Conservation (phyloP, 2,888 invertebrate species). For the Thereva unica region DNA sequence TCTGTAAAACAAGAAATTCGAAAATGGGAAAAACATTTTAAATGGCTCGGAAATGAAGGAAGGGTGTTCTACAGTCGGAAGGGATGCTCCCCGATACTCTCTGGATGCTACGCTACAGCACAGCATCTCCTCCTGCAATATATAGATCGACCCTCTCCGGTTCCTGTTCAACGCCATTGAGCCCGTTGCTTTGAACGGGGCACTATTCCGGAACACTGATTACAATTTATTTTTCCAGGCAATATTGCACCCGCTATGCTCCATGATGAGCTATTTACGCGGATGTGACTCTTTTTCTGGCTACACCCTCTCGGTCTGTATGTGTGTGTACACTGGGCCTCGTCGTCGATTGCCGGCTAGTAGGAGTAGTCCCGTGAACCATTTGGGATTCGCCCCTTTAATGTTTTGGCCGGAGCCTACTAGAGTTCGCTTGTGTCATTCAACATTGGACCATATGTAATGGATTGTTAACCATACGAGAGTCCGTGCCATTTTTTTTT, state of each 20-base stretch:
- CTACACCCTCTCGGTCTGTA: neutral
- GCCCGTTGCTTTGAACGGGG: conserved; percentile 15
- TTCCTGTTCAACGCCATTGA: conserved; percentile 13
- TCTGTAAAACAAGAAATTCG: conserved; percentile 7
- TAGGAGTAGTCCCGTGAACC: neutral
- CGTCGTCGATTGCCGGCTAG: neutral
- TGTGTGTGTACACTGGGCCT: neutral
- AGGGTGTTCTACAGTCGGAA: conserved; percentile 2
- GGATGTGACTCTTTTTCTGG: conserved; percentile 26
- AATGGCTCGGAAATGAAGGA: conserved; percentile 27
- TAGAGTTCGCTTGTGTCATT: neutral
- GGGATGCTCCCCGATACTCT: neutral
- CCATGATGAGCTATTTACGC: conserved; percentile 32
- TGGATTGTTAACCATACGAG: conserved; percentile 20
- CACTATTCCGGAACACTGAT: conserved; percentile 34
- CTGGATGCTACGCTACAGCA: neutral
- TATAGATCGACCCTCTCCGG: conserved; percentile 4
- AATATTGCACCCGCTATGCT: conserved; percentile 30
- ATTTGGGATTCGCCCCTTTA: conserved; percentile 2
- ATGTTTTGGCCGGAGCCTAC: neutral
- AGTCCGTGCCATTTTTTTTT: too few species aligned
- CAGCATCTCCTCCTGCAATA: neutral
- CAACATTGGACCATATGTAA: conserved; percentile 4
- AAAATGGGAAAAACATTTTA: conserved; percentile 1
- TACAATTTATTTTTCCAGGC: conserved; percentile 34